Base-by-base conservation (phyloP, 2,888 invertebrate genomes). In the Leptinotarsa rubiginosa region DNA sequence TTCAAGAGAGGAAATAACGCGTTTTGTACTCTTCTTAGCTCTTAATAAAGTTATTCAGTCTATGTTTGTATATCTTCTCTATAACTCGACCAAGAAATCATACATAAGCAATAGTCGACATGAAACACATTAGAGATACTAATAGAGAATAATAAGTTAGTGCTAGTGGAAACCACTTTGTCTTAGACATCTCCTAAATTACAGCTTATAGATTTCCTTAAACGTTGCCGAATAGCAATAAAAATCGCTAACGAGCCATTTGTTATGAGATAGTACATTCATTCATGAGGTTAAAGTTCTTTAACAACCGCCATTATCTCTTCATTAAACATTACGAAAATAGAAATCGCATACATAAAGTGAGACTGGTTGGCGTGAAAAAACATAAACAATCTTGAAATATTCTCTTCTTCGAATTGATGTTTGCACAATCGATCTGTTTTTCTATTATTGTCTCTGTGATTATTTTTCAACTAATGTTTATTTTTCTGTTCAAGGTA, bases 251-350 rank as follows among this genome's bases (percentile, higher is more conserved):
- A 62, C 41, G 18, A 65, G 65, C 49, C 41, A 13, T 73, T 73
- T 54, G 68, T 68, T 64, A 52, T 54, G 31, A 72, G 72, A 72
- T 68, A 72, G 72, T 54, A 70, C 72, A 68, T 72, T 74, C 50
- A 72, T 73, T 68, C 20, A 69, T 59, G 69, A 73, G 74, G 76
- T 76, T 74, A 74, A 76, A 74, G 76, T 68, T 74, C 70, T 68
- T 41, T 22, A 74, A 76, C 65, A 41, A 56, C 69, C 70, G 66
- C n/a, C 50, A 56, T 70, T 69, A 74, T 69, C 49, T 52, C 47
- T 56, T 69, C 2, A 47, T 62, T 64, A 67, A n/a, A 50, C 54
- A 65, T 70, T 70, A 70, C 73, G 73, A 75, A 77, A 77, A 77
- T 76, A 74, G 76, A 74, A 65, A 72, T 73, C 18, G 73, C 73